These are phyloP conservation scores for Leucania comma DNA, from an alignment of 2,888 invertebrate species.

Conservation along the genomic window DNA sequence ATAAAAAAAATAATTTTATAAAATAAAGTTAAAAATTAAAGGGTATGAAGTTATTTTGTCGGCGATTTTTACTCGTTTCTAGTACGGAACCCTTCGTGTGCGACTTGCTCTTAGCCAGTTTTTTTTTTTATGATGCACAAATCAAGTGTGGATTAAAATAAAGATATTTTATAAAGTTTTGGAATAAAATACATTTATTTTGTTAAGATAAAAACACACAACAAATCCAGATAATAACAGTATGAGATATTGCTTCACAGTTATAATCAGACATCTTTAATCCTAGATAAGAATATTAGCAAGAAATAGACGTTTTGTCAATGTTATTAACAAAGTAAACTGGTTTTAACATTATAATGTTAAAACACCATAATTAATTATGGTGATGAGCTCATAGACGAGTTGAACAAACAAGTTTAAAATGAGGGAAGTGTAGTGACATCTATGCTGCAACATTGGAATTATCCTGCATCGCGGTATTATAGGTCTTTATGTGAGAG, in stretches of 20 bases:
- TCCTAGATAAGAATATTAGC: background rate
- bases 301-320: constrained; percentile 9
- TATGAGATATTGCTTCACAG: background rate
- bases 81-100: too few relatives aligned
- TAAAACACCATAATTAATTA: constrained; percentile 6
- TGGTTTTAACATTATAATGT: constrained; percentile 12
- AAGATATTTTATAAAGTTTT: background rate
- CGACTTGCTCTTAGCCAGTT: too few relatives aligned
- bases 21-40: too few relatives aligned
- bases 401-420: background rate
- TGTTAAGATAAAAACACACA: background rate
- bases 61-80: too few relatives aligned
- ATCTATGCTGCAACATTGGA: too few relatives aligned
- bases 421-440: too few relatives aligned
- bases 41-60: too few relatives aligned
- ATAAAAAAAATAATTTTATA: too few relatives aligned
- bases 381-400: background rate
- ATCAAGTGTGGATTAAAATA: constrained; percentile 37
- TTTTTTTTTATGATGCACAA: constrained; percentile 35
- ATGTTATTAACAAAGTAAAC: constrained; percentile 10
- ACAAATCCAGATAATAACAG: background rate
- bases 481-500: too few relatives aligned
- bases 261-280: constrained; percentile 8
- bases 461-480: too few relatives aligned
- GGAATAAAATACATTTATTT: background rate